These are phyloP conservation scores for Balearica regulorum DNA, from an alignment of 2,797 vertebrate species.

Conservation along the genomic window DNA sequence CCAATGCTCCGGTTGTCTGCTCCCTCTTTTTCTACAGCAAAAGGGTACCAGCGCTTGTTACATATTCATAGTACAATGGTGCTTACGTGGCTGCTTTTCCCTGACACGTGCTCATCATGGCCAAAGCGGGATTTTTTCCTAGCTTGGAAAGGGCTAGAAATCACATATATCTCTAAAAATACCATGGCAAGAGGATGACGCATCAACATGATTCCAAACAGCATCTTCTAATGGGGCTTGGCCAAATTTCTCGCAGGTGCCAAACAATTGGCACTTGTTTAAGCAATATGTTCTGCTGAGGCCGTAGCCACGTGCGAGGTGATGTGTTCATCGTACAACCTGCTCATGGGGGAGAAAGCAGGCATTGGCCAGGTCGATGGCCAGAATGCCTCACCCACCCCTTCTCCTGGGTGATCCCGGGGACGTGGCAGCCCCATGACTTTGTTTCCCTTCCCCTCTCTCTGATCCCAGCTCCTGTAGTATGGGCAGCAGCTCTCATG, in stretches of 20 bases:
- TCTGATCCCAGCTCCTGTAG: neutral
- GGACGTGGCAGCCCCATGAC: neutral
- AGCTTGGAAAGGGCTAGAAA: neutral
- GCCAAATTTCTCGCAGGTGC: neutral
- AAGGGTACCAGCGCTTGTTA: neutral
- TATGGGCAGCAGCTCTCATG: neutral
- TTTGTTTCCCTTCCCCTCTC: neutral
- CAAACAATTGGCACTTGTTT: neutral
- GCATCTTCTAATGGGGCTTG: neutral
- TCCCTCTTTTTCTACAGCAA: neutral
- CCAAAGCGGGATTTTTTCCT: neutral
- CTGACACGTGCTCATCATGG: neutral
- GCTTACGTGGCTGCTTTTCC: neutral
- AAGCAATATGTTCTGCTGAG: neutral
- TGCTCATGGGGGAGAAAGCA: neutral
- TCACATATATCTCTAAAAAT: slow-evolving; percentile 20
- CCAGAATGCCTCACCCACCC: neutral
- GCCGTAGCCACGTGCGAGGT: neutral
- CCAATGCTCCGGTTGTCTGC: neutral
- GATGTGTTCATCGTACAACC: neutral
- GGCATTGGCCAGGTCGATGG: accelerated
- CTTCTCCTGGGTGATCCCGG: neutral
- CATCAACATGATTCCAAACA: neutral
- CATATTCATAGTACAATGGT: neutral
- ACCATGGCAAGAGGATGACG: neutral